A percentile compares a stretch with the other conserved stretches of the same genome.
phyloP scores from a whole-genome alignment of 1,140 invertebrate genomes.

The Apis florea region DNA sequence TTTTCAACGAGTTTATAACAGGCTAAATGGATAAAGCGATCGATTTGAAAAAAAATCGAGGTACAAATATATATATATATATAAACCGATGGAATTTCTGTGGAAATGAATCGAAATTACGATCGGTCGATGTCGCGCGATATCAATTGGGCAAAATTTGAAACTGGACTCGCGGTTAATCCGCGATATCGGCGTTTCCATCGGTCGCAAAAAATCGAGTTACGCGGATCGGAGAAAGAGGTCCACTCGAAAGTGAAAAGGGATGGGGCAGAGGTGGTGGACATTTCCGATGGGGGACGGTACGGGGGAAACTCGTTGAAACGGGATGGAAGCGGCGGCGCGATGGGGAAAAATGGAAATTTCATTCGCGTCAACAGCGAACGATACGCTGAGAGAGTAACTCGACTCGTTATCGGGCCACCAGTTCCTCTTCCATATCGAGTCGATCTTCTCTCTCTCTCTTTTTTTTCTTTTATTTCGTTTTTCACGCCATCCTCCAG shows the following conservation, averaged over 20 bases:
- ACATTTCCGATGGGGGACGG: slow-evolving; percentile 22
- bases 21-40: no score
- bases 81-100: not conserved
- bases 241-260: not conserved
- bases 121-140: no score
- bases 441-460: not conserved
- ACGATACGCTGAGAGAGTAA: slow-evolving; percentile 13
- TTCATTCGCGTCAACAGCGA: slow-evolving; percentile 62
- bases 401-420: slow-evolving; percentile 25
- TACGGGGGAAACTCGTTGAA: not conserved
- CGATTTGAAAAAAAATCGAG: no score
- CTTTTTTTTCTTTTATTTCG: not conserved
- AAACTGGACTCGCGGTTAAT: not conserved
- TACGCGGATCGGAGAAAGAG: not conserved
- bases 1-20: no score
- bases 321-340: slow-evolving; percentile 17
- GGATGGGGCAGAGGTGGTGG: not conserved
- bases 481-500: slow-evolving; percentile 2
- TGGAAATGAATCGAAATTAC: not conserved
- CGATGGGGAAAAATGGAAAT: slow-evolving; percentile 70
- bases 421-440: slow-evolving; percentile 13
- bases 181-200: not conserved
- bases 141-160: not conserved
- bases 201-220: not conserved
- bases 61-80: no score